Conservation (phyloP, 1,140 invertebrate species). For the Cydia pomonella region DNA sequence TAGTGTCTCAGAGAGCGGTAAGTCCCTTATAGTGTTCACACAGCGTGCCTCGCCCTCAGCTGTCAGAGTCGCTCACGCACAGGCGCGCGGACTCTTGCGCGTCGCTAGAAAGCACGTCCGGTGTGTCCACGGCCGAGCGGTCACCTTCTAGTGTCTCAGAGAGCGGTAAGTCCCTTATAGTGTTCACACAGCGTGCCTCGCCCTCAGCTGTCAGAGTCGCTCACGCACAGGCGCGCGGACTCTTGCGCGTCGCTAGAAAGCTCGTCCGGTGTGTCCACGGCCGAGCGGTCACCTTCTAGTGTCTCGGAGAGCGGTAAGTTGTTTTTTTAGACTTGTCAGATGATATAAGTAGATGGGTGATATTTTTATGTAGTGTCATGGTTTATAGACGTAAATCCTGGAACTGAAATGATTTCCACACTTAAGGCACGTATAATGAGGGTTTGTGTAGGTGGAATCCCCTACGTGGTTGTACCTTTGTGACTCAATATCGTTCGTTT, state of each 20-base stretch:
- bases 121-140: conserved; percentile 85
- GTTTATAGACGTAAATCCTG: too few species aligned
- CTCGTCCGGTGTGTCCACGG: conserved; percentile 83
- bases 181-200: conserved; percentile 42
- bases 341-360: too few species aligned
- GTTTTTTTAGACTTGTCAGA: too few species aligned
- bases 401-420: too few species aligned
- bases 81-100: conserved; percentile 79
- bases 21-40: conserved; percentile 58
- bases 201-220: conserved; percentile 53
- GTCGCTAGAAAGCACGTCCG: conserved; percentile 83
- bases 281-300: conserved; percentile 85
- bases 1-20: conserved; percentile 92
- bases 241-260: conserved; percentile 84
- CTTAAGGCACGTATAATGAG: too few species aligned
- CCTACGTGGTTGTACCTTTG: too few species aligned
- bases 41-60: conserved; percentile 56
- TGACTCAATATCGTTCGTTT: too few species aligned
- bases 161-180: conserved; percentile 84
- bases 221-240: conserved; percentile 79
- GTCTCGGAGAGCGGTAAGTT: conserved; percentile 93
- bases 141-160: conserved; percentile 88
- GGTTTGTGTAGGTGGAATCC: too few species aligned
- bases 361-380: neutral
- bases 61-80: conserved; percentile 73